Conservation (phyloP, 2,888 invertebrate species). For the Dryomyza anilis region DNA sequence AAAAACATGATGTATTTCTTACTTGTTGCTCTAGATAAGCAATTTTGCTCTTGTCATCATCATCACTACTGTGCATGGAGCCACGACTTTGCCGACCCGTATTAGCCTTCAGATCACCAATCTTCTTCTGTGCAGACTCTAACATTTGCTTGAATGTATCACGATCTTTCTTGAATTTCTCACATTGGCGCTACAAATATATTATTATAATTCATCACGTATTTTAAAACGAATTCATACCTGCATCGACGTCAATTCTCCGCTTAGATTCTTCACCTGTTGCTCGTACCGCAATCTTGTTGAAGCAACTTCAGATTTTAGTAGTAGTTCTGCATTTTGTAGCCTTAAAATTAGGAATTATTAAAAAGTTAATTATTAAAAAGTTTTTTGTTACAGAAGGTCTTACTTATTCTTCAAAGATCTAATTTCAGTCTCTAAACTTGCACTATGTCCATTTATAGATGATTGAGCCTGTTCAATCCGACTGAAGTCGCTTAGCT, state of each 20-base stretch:
- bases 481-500: constrained; percentile 83
- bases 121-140: constrained; percentile 83
- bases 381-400: neutral
- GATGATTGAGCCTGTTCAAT: constrained; percentile 82
- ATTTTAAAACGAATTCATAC: constrained; percentile 51
- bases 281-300: constrained; percentile 85
- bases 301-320: constrained; percentile 79
- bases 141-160: constrained; percentile 90
- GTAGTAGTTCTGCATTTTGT: constrained; percentile 72
- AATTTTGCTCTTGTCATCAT: constrained; percentile 75
- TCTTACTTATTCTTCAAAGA: constrained; percentile 69
- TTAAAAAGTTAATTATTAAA: neutral
- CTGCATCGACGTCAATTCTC: constrained; percentile 83
- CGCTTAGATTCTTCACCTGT: constrained; percentile 78
- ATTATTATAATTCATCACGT: neutral
- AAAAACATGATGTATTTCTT: neutral
- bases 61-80: constrained; percentile 76
- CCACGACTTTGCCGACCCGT: constrained; percentile 66
- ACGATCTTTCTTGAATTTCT: constrained; percentile 82
- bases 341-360: too few species aligned
- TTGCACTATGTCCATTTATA: constrained; percentile 75
- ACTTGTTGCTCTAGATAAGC: constrained; percentile 79
- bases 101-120: constrained; percentile 72
- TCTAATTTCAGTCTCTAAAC: constrained; percentile 76
- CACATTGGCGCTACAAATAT: constrained; percentile 56